Percentiles rank a stretch among this genome's conserved stretches.
These are phyloP conservation scores for Chelonus formosanus DNA, from an alignment of 2,888 invertebrate genomes.

Conservation along the genomic window DNA sequence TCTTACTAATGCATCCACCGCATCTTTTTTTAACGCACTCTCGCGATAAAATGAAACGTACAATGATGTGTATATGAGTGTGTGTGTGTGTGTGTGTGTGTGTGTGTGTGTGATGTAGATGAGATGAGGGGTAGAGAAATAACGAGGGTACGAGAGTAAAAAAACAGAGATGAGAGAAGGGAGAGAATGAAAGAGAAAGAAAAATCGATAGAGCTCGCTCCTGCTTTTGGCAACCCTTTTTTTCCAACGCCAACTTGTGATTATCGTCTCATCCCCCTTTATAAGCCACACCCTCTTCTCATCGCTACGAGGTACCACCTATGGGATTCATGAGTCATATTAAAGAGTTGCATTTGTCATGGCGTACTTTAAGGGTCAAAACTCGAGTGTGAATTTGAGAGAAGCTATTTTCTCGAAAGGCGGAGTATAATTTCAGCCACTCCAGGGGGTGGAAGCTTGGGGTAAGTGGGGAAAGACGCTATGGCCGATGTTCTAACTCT, in stretches of 20 bases:
- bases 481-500: neutral
- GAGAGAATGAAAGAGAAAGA: slow-evolving; percentile 42
- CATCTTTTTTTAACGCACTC: slow-evolving; percentile 37
- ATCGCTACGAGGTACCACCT: slow-evolving; percentile 42
- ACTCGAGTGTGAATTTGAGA: neutral
- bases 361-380: slow-evolving; percentile 5
- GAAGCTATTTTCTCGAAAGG: neutral
- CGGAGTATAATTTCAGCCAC: slow-evolving; percentile 6
- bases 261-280: slow-evolving; percentile 47
- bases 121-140: slow-evolving; percentile 23
- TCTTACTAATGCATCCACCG: slow-evolving; percentile 18
- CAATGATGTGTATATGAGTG: slow-evolving; percentile 8
- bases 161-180: slow-evolving; percentile 14
- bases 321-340: slow-evolving; percentile 37
- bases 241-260: slow-evolving; percentile 40
- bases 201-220: slow-evolving; percentile 62
- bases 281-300: slow-evolving; percentile 50
- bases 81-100: slow-evolving; percentile 22
- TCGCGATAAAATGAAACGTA: slow-evolving; percentile 27
- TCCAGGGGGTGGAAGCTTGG: slow-evolving; percentile 7
- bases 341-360: slow-evolving; percentile 25
- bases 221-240: slow-evolving; percentile 42
- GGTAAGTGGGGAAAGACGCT: neutral
- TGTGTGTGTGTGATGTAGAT: slow-evolving; percentile 31
- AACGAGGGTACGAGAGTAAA: slow-evolving; percentile 35